phyloP scores from a whole-genome alignment of 2,888 invertebrate genomes.

The Noctua janthina region DNA sequence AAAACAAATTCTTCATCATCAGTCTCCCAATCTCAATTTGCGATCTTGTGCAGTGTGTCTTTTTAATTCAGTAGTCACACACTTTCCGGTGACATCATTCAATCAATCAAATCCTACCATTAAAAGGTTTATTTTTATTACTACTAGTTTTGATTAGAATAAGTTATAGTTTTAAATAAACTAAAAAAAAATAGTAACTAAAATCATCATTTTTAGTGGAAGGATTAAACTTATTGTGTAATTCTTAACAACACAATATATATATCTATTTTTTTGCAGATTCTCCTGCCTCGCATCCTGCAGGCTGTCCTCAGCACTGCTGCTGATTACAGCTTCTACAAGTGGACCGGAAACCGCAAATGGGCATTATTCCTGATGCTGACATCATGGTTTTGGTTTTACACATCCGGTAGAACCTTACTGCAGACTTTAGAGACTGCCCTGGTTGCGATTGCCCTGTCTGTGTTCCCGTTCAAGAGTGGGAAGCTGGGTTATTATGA shows the following conservation, averaged over 20 bases:
- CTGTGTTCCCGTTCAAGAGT: conserved; percentile 92
- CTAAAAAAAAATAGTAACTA: no score
- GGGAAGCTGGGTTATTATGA: conserved; percentile 85
- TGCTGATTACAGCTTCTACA: conserved; percentile 93
- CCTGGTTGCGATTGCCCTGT: conserved; percentile 95
- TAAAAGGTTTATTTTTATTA: no score
- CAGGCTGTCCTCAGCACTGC: conserved; percentile 95
- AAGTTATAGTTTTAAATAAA: no score
- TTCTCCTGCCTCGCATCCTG: conserved; percentile 93
- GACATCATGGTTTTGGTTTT: conserved; percentile 97
- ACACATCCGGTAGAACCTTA: conserved; percentile 96
- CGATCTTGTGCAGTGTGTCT: not conserved
- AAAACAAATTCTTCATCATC: not conserved
- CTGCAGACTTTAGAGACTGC: conserved; percentile 96
- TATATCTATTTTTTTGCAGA: conserved; percentile 81
- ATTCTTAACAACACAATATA: not conserved
- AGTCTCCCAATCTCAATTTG: not conserved
- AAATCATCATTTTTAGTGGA: no score
- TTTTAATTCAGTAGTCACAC: not conserved
- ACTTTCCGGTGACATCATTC: not conserved
- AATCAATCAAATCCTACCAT: not conserved
- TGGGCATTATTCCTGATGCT: conserved; percentile 94
- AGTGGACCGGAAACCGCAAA: conserved; percentile 93
- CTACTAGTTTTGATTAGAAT: no score
- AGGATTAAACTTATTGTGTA: not conserved